Base-by-base conservation (phyloP, 2,797 vertebrate species). In the Distichodus sexfasciatus region DNA sequence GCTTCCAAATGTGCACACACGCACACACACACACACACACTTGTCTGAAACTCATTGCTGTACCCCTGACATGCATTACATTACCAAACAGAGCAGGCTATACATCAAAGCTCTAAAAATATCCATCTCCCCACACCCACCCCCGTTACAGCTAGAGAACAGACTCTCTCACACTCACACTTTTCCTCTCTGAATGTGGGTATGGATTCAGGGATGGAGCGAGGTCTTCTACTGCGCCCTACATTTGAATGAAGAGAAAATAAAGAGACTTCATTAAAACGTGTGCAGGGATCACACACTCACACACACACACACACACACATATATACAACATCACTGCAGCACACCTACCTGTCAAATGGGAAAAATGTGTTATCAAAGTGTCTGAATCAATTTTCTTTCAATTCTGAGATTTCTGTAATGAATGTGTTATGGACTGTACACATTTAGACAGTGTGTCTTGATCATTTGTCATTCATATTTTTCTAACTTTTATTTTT, bases 101-200 rank as follows among this genome's bases (percentile, higher is more conserved):
- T 69, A 46, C 51, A 74, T 68, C 59, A 65, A 50, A 60, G 57
- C 46, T 70, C 64, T 71, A 70, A 75, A 75, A 65, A 70, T 70
- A 68, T 36, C 53, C 14, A 7, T 2, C 0, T 36, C 43, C 15
- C 19, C 23, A 61, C 17, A 2, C 26, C 29, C 46, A 61, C 19
- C 6, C 17, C 60, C 58, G 54, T 68, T 57, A 46, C 35, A 55
- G 41, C 41, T 57, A 48, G 6, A 44, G 62, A 72, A 48, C 57
- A 60, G n/a, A 5, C 26, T 63, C 66, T 58, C 24, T 17, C 33
- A 36, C 53, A 31, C 17, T 57, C 4, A 33, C 28, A 51, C 21
- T 36, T 7, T 53, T 24, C 40, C n/a, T 29, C 33, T 40, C 28
- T 47, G 36, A 55, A 36, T 55, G 24, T 35, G 15, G 26, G 35